Percentiles rank a stretch among this genome's conserved stretches.
Conservation (phyloP, 2,888 invertebrate genomes). For the Sympetrum striolatum region DNA sequence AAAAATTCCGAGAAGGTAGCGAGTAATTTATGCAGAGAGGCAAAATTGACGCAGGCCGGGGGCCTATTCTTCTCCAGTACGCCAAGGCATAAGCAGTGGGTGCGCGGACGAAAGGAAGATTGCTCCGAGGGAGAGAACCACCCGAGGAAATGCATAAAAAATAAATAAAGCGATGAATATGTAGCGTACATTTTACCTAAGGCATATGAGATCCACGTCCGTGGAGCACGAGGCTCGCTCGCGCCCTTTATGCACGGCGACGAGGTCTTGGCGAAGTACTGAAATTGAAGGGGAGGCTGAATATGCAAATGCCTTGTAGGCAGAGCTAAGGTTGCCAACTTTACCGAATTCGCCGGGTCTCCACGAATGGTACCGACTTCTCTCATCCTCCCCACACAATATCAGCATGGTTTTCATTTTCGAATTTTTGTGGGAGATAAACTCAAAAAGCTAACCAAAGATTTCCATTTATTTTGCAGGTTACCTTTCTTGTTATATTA, state of each 20-base stretch:
- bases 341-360: no score
- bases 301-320: constrained; percentile 27
- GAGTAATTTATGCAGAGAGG: no score
- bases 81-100: background rate
- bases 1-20: no score
- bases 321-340: background rate
- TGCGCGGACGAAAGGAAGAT: background rate
- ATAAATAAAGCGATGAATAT: constrained; percentile 43
- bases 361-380: no score
- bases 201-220: constrained; percentile 35
- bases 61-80: background rate
- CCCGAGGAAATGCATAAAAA: constrained; percentile 14
- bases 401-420: no score
- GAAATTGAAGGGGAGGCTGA: constrained; percentile 35
- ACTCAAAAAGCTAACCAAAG: no score
- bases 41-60: background rate
- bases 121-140: background rate
- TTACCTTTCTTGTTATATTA: no score
- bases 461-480: no score
- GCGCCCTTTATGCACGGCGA: constrained; percentile 21
- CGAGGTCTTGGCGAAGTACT: background rate
- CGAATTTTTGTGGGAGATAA: no score
- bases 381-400: no score
- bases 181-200: constrained; percentile 39
- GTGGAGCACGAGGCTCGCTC: background rate